phyloP scores from a whole-genome alignment of 1,140 invertebrate genomes.

The Drosophila suzukii region DNA sequence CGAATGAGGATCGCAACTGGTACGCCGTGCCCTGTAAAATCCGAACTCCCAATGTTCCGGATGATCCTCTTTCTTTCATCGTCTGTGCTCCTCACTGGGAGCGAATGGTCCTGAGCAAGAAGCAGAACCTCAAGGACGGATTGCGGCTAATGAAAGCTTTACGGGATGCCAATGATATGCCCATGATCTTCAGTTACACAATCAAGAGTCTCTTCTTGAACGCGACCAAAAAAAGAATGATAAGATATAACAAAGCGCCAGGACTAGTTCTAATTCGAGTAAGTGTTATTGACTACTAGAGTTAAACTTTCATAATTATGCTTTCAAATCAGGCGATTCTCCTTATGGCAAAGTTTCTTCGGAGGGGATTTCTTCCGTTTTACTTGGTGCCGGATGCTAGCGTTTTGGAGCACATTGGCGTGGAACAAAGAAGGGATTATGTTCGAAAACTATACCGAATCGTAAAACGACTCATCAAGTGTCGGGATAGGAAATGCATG shows the following conservation, averaged over 20 bases:
- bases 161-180: conserved; percentile 43
- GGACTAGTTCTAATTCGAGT: conserved; percentile 50
- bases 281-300: not conserved
- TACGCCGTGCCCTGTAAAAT: conserved; percentile 47
- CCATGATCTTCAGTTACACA: conserved; percentile 39
- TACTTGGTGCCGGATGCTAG: conserved; percentile 45
- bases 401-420: conserved; percentile 12
- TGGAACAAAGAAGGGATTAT: not conserved
- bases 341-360: not conserved
- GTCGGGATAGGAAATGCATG: conserved; percentile 9
- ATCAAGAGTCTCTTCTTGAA: conserved; percentile 49
- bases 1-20: conserved; percentile 25
- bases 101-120: conserved; percentile 37
- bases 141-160: conserved; percentile 52
- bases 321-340: conserved; percentile 11
- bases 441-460: not conserved
- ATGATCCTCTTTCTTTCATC: conserved; percentile 45
- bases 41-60: not conserved
- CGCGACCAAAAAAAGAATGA: not conserved
- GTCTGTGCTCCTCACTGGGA: conserved; percentile 56
- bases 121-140: conserved; percentile 50
- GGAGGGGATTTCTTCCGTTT: conserved; percentile 31
- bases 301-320: not conserved
- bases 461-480: conserved; percentile 3
- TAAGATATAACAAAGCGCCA: conserved; percentile 40